Base-by-base conservation (phyloP, 30 jellyfish, hydroid and myxozoan species). In the Rhopilema esculentum region DNA sequence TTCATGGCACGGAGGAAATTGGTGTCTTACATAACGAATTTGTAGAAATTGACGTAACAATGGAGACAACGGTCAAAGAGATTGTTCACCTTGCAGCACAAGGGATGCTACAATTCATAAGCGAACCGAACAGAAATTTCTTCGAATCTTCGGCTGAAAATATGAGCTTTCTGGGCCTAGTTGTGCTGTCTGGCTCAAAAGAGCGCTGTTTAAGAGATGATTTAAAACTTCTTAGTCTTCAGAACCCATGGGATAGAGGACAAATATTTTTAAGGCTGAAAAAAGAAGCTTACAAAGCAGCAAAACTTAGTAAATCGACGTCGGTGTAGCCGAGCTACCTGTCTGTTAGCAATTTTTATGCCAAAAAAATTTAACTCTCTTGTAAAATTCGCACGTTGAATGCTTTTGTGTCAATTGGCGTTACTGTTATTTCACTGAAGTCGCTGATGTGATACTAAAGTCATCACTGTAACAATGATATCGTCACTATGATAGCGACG, bases 191-290 rank as follows among this genome's bases (percentile, higher is more conserved):
- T 16, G 99, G 97, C 24, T 77, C 99, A 48, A 87, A 88, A 52
- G 99, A 96, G 79, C 85, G 96, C 32, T 87, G 97, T 83, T 66
- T 96, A 27, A 86, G 95, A 25, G 98, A 96, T 67, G 98, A 96
- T 33, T 30, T 96, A 64, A 87, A 82, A 65, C 64, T 96, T 27
- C 75, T 86, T 21, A 82, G 86, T 22, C 88, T 96, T 27, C 95
- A 83, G 86, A 84, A 83, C 27, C 97, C 97, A 23, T 88, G 97
- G 92, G 98, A 96, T 49, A 83, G 63, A 24, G 99, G 99, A 22
- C 86, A 83, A 25, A 32, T 96, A 23, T 88, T 69, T 85, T 76
- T 96, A 65, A 77, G 98, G 69, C 86, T 91, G 73, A 96, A 96
- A 88, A 91, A 83, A 63, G 99, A 96, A 31, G 97, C 96, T 19